Conservation (phyloP, 2,113 vertebrate species). For the Triplophysa tibetana region DNA sequence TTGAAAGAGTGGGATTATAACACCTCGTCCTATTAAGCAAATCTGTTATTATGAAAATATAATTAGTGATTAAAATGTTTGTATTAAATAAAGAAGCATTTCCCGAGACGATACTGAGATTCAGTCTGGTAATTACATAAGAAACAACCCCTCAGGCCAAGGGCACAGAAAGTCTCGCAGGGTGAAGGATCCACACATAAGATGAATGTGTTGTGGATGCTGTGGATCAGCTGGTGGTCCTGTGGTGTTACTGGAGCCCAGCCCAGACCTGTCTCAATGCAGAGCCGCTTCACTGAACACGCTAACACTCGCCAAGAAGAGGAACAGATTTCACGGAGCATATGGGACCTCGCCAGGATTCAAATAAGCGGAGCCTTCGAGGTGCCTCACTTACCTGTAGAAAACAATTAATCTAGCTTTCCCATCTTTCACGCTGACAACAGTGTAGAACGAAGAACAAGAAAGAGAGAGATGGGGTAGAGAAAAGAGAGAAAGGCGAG, state of each 20-base stretch:
- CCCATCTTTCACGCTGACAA: conserved; percentile 58
- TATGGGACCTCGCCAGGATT: conserved; percentile 65
- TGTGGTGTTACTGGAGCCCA: conserved; percentile 53
- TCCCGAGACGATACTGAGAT: not conserved
- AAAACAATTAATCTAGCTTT: conserved; percentile 70
- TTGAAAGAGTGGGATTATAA: too few relatives aligned
- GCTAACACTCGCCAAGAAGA: conserved; percentile 57
- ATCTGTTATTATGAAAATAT: too few relatives aligned
- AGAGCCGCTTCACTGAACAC: conserved; percentile 67
- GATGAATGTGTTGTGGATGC: conserved; percentile 49
- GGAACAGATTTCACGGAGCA: conserved; percentile 56
- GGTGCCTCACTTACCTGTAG: conserved; percentile 63
- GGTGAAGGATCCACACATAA: conserved; percentile 32
- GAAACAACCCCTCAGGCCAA: conserved; percentile 16
- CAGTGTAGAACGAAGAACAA: conserved; percentile 19
- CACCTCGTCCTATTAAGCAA: too few relatives aligned
- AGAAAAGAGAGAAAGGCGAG: not conserved
- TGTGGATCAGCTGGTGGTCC: conserved; percentile 42
- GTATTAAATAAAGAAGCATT: too few relatives aligned
- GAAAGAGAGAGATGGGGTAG: not conserved
- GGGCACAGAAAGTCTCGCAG: conserved; percentile 5
- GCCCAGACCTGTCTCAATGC: conserved; percentile 62
- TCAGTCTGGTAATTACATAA: conserved; percentile 50
- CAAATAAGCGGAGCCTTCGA: conserved; percentile 63
- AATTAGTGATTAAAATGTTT: too few relatives aligned